Evolutionary conservation across 2,888 invertebrate species (phyloP), one percentile per base, ranked within the genome.

Genomic region (Dioctria linearis): DNA sequence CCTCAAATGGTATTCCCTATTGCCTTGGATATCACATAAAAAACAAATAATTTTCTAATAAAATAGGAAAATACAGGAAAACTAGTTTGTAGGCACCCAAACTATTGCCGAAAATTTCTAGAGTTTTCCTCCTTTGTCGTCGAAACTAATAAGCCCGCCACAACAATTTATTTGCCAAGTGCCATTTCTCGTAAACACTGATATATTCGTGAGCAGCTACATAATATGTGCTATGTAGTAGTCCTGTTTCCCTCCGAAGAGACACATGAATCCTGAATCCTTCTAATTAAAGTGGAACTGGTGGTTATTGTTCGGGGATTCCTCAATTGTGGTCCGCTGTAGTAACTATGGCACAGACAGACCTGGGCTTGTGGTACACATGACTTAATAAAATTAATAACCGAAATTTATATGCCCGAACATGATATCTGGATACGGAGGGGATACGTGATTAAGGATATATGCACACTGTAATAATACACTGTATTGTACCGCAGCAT

Each of bases 361-460:
- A 46, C 25, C 51, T 5, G 25, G 13, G 67, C 6, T 37, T 37
- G 69, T 39, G 46, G 51, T 39, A 69, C 69, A 49, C 51, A 69
- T 69, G 69, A 69, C 69, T 69, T 69, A 69, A 69, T 69, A 69
- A 69, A 69, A 69, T 69, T 69, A 69, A 69, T 69, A 69, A 69
- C 51, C 51, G 69, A 49, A 69, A 69, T 69, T 69, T 69, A 69
- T 69, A 69, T 51, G 69, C 69, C 69, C 69, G 69, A 69, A 69
- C 69, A 69, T 69, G 69, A 69, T 69, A 69, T 69, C 69, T 49
- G 51, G 69, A 69, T 69, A 49, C 51, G 69, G 46, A 51, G 49
- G 46, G 51, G 69, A 69, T 69, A 49, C 51, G 69, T 69, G 69
- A 69, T 69, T 69, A 69, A 69, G 51, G 69, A 49, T 51, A 69